Evolutionary conservation across 1,140 invertebrate species (phyloP).

Genomic region (Procambarus virginalis): DNA sequence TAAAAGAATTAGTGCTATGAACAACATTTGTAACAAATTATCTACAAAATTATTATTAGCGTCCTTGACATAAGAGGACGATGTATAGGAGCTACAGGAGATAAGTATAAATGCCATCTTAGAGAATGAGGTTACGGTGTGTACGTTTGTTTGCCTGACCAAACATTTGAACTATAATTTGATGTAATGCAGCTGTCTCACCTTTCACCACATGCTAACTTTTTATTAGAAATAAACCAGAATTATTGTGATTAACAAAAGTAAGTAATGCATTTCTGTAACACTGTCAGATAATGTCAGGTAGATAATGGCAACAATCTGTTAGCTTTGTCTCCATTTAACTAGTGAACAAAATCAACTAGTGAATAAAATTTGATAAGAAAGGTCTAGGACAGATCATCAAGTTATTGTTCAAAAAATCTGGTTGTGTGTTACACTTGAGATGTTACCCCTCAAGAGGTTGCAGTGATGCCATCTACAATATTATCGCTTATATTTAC

Average conservation of each 20-base stretch:
- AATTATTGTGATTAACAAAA: neutral
- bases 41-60: slow-evolving; percentile 6
- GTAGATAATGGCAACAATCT: neutral
- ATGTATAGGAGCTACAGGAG: slow-evolving; percentile 10
- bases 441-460: neutral
- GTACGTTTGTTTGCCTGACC: slow-evolving; percentile 2
- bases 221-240: neutral
- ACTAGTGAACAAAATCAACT: neutral
- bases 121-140: slow-evolving; percentile 23
- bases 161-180: slow-evolving; percentile 11
- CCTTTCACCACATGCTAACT: neutral
- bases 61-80: slow-evolving; percentile 19
- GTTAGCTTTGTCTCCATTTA: neutral
- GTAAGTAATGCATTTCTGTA: too few species aligned
- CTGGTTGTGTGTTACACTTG: neutral
- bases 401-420: slow-evolving; percentile 20
- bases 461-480: slow-evolving; percentile 13
- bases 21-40: slow-evolving; percentile 20
- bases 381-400: neutral
- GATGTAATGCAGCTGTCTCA: neutral
- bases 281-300: neutral
- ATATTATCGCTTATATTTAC: slow-evolving; percentile 19
- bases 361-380: neutral
- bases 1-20: slow-evolving; percentile 22
- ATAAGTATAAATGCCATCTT: slow-evolving; percentile 32